Evolutionary conservation across 2,888 invertebrate genomes (phyloP), one percentile per base, ranked within the genome.

Genomic region (Drosophila monieri): DNA sequence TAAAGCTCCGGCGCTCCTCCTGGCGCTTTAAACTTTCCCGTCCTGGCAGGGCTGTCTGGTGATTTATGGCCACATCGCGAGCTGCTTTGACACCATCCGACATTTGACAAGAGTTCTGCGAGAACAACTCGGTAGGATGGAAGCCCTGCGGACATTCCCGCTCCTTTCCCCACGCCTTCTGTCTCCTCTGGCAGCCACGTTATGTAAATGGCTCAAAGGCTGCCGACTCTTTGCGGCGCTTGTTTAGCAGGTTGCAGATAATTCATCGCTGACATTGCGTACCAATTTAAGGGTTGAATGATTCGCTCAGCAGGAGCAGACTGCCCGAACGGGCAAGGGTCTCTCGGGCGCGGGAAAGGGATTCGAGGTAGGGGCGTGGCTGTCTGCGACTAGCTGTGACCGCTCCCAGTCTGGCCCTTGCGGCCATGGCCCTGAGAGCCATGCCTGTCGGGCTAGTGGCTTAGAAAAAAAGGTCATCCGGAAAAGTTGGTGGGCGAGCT

Each of bases 201-300:
- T 80, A 76, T 79, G 81, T 81, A 79, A 79, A 79, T 78, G 85
- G 66, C 68, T 69, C 56, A 68, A 65, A 77, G 80, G 62, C 75
- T 53, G 58, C 56, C 58, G 55, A 30, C 39, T 73, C 41, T 71
- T 49, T 72, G 67, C 55, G 60, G 66, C 54, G 85, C 70, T 85
- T 88, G 86, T 79, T 88, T 88, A 84, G 85, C 83, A 88, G 88
- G 87, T 86, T 88, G 78, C 78, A 80, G 87, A 88, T 88, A 85
- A 88, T 88, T 85, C 88, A 85, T 84, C 81, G 88, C 86, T 85
- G 87, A 88, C 81, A 85, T 86, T 85, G 88, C 88, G 77, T 77
- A 87, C 85, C 88, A 85, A 88, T 88, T 85, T 85, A 85, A 85
- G 85, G 85, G 85, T 85, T 85, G 88, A 85, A 85, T 88, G 88